Evolutionary conservation across 2,888 invertebrate species (phyloP).

Genomic region (Polymixis lichenea): DNA sequence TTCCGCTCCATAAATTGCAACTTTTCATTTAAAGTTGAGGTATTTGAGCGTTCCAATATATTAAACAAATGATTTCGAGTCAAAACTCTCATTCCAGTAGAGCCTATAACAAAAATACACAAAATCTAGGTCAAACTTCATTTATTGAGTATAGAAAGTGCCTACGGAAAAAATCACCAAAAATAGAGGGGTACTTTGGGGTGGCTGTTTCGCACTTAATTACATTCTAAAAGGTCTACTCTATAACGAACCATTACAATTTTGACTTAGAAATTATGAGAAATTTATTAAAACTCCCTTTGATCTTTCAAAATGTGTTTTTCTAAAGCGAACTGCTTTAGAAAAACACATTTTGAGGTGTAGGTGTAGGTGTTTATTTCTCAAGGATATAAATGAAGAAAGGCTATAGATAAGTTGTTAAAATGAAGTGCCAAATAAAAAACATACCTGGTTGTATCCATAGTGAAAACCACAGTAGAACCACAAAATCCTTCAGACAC

Average conservation of each 20-base stretch:
- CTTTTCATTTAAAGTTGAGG: background rate
- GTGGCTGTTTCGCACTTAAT: background rate
- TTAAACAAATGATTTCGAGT: background rate
- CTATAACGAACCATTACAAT: background rate
- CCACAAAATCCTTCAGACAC: too few relatives aligned
- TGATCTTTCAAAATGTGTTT: background rate
- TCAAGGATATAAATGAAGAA: too few relatives aligned
- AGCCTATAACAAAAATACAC: background rate
- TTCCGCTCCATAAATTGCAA: constrained; percentile 1
- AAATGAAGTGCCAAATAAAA: background rate
- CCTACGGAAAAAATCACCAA: constrained; percentile 1
- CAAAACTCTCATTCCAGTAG: constrained; percentile 5
- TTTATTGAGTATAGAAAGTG: background rate
- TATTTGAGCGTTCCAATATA: background rate
- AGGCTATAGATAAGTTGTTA: background rate
- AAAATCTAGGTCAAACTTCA: background rate
- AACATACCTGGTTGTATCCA: background rate
- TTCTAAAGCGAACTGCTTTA: too few relatives aligned
- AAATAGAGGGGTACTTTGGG: background rate
- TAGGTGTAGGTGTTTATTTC: too few relatives aligned
- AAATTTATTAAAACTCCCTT: background rate
- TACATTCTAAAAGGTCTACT: background rate
- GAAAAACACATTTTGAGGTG: too few relatives aligned
- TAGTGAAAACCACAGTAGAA: too few relatives aligned
- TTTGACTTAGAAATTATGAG: background rate